phyloP scores from a whole-genome alignment of 2,888 invertebrate species.

The Pseudanteris insignis region DNA sequence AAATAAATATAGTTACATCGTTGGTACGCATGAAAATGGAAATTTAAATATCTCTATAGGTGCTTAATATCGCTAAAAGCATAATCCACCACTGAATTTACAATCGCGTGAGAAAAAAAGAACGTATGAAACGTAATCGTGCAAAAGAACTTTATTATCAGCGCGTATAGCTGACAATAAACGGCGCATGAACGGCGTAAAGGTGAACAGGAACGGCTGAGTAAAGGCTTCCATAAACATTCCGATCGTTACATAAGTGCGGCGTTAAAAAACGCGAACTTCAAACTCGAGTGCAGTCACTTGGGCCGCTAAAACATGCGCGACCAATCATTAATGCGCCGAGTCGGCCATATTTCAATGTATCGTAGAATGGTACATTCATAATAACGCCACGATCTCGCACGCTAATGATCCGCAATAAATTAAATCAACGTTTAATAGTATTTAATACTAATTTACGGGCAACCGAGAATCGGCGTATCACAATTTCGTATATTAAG shows the following conservation, averaged over 20 bases:
- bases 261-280: neutral
- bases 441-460: conserved; percentile 16
- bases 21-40: too few relatives aligned
- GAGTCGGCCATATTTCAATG: conserved; percentile 4
- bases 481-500: conserved; percentile 17
- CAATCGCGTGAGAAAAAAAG: too few relatives aligned
- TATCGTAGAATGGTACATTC: conserved; percentile 1
- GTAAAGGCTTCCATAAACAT: neutral
- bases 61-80: too few relatives aligned
- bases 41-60: too few relatives aligned
- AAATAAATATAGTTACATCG: too few relatives aligned
- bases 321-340: conserved; percentile 7
- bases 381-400: conserved; percentile 9
- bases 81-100: too few relatives aligned
- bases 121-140: too few relatives aligned
- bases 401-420: conserved; percentile 13
- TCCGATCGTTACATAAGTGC: conserved; percentile 2
- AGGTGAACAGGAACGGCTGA: neutral
- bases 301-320: neutral
- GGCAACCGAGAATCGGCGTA: conserved; percentile 17
- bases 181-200: too few relatives aligned
- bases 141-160: too few relatives aligned
- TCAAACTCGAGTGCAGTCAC: neutral
- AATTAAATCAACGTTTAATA: conserved; percentile 15
- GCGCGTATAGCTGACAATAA: too few relatives aligned